Evolutionary conservation across 2,888 invertebrate genomes (phyloP).

Genomic region (Dolichopus griseipennis): DNA sequence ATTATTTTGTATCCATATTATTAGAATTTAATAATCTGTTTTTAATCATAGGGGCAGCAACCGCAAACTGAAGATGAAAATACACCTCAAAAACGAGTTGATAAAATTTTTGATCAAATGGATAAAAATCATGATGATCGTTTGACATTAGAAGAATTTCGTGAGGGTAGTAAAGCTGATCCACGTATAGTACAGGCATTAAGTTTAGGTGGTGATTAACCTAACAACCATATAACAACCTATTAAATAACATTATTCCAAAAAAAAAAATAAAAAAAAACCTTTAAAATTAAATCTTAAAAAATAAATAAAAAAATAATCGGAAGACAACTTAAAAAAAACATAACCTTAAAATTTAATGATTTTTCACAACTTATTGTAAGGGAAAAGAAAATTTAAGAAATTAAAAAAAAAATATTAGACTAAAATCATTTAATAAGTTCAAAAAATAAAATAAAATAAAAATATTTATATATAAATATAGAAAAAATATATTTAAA

Average conservation of each 20-base stretch:
- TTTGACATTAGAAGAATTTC: slow-evolving; percentile 89
- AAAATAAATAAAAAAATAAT: slow-evolving; percentile 13
- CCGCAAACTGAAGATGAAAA: slow-evolving; percentile 84
- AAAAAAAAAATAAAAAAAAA: slow-evolving; percentile 16
- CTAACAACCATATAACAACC: slow-evolving; percentile 22
- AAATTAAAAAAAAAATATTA: slow-evolving; percentile 16
- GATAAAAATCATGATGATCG: slow-evolving; percentile 97
- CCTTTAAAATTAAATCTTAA: background rate
- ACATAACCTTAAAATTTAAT: slow-evolving; percentile 16
- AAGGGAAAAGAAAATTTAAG: background rate
- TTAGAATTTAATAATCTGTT: background rate
- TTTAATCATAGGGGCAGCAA: slow-evolving; percentile 65
- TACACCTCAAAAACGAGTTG: slow-evolving; percentile 90
- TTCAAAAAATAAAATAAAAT: too few species aligned
- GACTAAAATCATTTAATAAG: slow-evolving; percentile 16
- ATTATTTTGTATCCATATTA: background rate
- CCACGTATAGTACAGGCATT: slow-evolving; percentile 96
- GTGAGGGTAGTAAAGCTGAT: slow-evolving; percentile 96
- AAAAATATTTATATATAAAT: too few species aligned
- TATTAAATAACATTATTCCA: slow-evolving; percentile 12
- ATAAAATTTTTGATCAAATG: slow-evolving; percentile 98
- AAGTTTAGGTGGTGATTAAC: slow-evolving; percentile 69
- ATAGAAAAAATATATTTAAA: background rate
- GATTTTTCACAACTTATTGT: slow-evolving; percentile 3
- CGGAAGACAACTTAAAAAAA: slow-evolving; percentile 14